Percentiles rank a stretch among this genome's conserved stretches.
Evolutionary conservation across 92 coral and sea anemone species (phyloP).

Genomic region (Paramuricea clavata): DNA sequence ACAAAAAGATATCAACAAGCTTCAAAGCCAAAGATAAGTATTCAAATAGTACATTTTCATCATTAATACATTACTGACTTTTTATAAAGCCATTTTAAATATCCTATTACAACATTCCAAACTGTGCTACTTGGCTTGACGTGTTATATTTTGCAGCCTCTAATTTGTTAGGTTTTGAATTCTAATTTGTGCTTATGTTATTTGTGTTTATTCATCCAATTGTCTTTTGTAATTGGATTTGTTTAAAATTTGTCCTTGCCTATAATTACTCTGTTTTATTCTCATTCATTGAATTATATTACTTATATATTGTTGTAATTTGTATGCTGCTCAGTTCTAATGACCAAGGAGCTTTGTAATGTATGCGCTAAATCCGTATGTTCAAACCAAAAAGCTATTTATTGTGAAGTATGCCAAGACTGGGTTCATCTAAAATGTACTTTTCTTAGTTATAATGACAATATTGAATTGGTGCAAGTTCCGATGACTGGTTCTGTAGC

Average conservation of each 20-base stretch:
- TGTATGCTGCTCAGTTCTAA: neutral
- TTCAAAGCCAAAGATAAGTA: conserved; percentile 3
- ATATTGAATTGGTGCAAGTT: neutral
- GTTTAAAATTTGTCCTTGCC: neutral
- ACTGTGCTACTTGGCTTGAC: conserved; percentile 1
- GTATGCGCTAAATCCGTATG: neutral
- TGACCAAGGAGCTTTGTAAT: neutral
- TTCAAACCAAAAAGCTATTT: neutral
- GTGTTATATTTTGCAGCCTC: neutral
- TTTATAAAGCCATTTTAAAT: too few relatives aligned
- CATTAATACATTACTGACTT: too few relatives aligned
- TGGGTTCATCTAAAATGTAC: neutral
- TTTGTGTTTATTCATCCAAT: neutral
- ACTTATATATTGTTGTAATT: too few relatives aligned
- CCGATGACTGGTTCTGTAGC: neutral
- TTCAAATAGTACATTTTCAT: neutral
- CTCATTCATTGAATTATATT: neutral
- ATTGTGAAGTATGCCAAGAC: neutral
- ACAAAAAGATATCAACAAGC: conserved; percentile 15
- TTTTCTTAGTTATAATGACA: neutral
- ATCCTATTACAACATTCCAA: neutral
- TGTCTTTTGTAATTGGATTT: neutral
- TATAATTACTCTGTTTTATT: neutral
- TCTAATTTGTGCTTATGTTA: neutral
- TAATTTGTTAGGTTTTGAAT: neutral